These are phyloP conservation scores for Mormyrus proboscirostris DNA, from an alignment of 2,797 vertebrate species.

Conservation along the genomic window DNA sequence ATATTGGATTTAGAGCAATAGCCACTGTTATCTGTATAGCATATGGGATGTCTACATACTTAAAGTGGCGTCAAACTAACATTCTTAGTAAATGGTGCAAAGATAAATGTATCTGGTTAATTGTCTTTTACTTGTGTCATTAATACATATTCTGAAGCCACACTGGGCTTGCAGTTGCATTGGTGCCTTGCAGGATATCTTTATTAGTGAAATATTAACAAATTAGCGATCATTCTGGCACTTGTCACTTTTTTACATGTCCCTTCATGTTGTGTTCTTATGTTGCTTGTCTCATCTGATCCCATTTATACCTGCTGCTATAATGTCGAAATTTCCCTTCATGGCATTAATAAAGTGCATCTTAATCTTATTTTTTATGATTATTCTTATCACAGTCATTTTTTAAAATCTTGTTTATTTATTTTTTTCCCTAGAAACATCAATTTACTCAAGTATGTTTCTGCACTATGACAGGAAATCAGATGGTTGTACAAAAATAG, in stretches of 20 bases:
- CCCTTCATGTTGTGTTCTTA: not conserved
- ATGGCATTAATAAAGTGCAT: not conserved
- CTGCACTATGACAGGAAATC: not conserved
- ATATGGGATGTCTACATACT: not conserved
- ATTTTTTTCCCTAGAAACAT: not conserved
- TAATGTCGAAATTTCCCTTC: not conserved
- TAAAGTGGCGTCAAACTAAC: not conserved
- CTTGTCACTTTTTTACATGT: not conserved
- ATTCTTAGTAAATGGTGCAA: not conserved
- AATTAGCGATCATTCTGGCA: not conserved
- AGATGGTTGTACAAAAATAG: not conserved
- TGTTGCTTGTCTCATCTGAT: not conserved
- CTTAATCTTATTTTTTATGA: not conserved
- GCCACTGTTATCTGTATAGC: constrained; percentile 15
- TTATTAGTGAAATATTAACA: not conserved
- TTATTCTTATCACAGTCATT: not conserved
- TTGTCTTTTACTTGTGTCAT: not conserved
- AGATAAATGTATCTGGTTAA: not conserved
- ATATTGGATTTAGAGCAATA: not conserved
- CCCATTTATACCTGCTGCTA: not conserved
- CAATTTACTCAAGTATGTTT: not conserved
- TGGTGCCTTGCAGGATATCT: not conserved
- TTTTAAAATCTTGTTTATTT: not conserved
- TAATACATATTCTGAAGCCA: constrained; percentile 19
- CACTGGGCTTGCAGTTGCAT: not conserved